A percentile compares a stretch with the other conserved stretches of the same genome.
Conservation (phyloP, 2,888 invertebrate genomes). For the Elmis aenea region DNA sequence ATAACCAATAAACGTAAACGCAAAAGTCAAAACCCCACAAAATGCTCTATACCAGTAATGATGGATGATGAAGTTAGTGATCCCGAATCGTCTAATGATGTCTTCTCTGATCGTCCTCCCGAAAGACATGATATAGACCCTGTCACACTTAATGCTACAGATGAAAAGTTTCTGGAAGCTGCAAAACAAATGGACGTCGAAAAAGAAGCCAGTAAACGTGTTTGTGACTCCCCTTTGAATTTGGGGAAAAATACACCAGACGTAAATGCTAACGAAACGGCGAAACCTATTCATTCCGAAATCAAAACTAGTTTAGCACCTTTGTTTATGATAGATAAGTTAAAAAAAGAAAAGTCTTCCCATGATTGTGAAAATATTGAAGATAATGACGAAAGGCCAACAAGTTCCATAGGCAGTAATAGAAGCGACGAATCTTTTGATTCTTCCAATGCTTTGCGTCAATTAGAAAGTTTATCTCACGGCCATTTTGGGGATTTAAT, state of each 20-base stretch:
- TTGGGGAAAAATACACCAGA: constrained; percentile 48
- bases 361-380: constrained; percentile 39
- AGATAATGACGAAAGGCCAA: constrained; percentile 44
- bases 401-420: constrained; percentile 53
- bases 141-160: constrained; percentile 12
- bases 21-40: constrained; percentile 83
- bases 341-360: constrained; percentile 44
- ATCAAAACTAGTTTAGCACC: constrained; percentile 46
- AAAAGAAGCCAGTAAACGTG: constrained; percentile 13
- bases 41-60: constrained; percentile 60
- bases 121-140: constrained; percentile 23
- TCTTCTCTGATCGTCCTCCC: constrained; percentile 34
- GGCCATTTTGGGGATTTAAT: constrained; percentile 63
- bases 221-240: constrained; percentile 41
- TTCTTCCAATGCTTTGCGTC: constrained; percentile 66
- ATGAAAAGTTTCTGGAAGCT: constrained; percentile 23
- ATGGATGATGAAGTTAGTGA: constrained; percentile 55
- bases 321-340: constrained; percentile 42
- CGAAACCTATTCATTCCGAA: constrained; percentile 35
- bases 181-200: constrained; percentile 21
- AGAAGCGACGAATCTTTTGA: constrained; percentile 58
- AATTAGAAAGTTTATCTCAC: constrained; percentile 74
- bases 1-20: constrained; percentile 76
- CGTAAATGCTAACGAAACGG: constrained; percentile 46
- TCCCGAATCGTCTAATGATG: constrained; percentile 58